Evolutionary conservation across 2,888 invertebrate species (phyloP), one percentile per base, ranked within the genome.

Genomic region (Antitype chi): DNA sequence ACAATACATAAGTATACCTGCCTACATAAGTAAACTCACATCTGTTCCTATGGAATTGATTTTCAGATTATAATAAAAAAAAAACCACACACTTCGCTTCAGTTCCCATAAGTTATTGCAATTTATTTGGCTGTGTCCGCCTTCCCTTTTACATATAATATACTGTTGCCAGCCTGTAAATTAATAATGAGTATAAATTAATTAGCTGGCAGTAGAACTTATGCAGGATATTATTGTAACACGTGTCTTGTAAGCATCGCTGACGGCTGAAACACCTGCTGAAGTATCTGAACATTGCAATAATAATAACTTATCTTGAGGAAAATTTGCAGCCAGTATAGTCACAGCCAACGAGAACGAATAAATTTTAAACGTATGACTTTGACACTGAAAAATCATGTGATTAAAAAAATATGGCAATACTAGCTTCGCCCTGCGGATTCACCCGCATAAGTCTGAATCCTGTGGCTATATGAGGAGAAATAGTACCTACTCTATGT

Each of bases 211-310:
- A 9, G 32, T 23, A 9, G 25, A 62, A 23, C 47, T 32, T 25
- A 43, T 28, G 52, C 32, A 52, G 52, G 49, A 70, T 83, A 62
- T 83, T 79, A 60, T 79, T 80, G 74, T 67, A 64, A 84, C 60
- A 80, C 38, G 76, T 82, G 81, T 82, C 76, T 59, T 49, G 32
- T 59, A 64, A 64, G 64, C 68, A 15, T 52, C 52, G 49, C 53
- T 66, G 74, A n/a, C 43, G 25, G 28, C 81, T 80, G 78, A 75
- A 74, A 82, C 85, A 85, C 84, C 85, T 84, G 85, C 55, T 76
- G 81, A 70, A 60, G 84, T 81, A 68, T 55, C 80, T 84, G 80
- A 80, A 82, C 66, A 70, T 11, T 66, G 60, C 43, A 60, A 74
- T 78, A 70, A 70, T 80, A 81, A 83, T 64, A 69, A 78, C 53